These are phyloP conservation scores for Chelmon rostratus DNA, from an alignment of 2,797 vertebrate species.

Conservation along the genomic window DNA sequence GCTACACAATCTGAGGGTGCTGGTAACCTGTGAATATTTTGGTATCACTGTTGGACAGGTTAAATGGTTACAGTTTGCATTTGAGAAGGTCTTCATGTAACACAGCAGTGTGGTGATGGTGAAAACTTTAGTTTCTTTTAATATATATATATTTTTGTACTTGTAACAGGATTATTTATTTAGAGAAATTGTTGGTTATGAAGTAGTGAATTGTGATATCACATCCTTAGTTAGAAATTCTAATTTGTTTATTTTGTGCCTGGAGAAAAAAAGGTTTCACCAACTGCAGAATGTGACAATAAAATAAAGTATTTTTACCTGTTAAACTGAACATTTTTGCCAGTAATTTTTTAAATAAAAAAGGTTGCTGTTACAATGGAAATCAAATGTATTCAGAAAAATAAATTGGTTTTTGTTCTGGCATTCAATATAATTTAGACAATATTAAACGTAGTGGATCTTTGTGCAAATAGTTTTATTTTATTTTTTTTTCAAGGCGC, in stretches of 20 bases:
- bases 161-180: slow-evolving; percentile 70
- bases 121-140: slow-evolving; percentile 47
- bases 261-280: slow-evolving; percentile 23
- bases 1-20: slow-evolving; percentile 41
- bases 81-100: slow-evolving; percentile 46
- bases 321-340: slow-evolving; percentile 17
- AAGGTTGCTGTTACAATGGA: background rate
- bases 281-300: slow-evolving; percentile 45
- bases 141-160: slow-evolving; percentile 32
- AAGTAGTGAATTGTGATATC: slow-evolving; percentile 17
- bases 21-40: slow-evolving; percentile 18
- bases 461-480: slow-evolving; percentile 9
- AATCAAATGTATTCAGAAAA: slow-evolving; percentile 1
- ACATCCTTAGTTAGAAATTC: slow-evolving; percentile 12
- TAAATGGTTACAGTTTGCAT: slow-evolving; percentile 32
- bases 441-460: slow-evolving; percentile 8
- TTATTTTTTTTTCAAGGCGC: slow-evolving; percentile 25
- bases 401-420: slow-evolving; percentile 4
- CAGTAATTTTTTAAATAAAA: slow-evolving; percentile 16
- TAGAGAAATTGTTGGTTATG: slow-evolving; percentile 18
- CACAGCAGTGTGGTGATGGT: slow-evolving; percentile 20
- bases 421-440: background rate
- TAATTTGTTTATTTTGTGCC: slow-evolving; percentile 47
- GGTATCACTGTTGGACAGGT: slow-evolving; percentile 19
- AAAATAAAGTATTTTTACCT: slow-evolving; percentile 47